Base-by-base conservation (phyloP, 64 coral and sea anemone genomes). In the Catalaphyllia jardinei region DNA sequence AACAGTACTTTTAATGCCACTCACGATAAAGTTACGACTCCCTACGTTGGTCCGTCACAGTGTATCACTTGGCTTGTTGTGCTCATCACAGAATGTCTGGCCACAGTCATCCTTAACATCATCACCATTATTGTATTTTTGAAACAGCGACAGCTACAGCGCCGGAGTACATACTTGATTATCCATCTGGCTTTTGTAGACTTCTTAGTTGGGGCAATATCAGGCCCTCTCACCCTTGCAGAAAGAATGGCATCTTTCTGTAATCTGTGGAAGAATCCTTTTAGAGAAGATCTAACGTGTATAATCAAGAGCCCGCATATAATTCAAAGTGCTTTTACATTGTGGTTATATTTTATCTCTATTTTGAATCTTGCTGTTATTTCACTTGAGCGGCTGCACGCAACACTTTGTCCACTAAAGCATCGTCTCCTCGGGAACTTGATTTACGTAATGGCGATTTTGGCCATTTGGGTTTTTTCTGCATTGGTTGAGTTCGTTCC, bases 131-230 rank as follows among this genome's bases (percentile, higher is more conserved):
- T 69, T 69, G 65, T 29, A 25, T 69, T 69, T 69, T 1, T 69
- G 65, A 69, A 69, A n/a, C 65, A 69, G 65, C 65, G 65, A 5
- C 65, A 69, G 65, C 65, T 69, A 69, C 65, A 69, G 22, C 65
- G 65, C 65, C 65, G 22, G 22, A 69, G 65, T n/a, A 29, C 65
- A n/a, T 69, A 69, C 24, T 25, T 69, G 65, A 69, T 69, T 7
- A 69, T 69, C 20, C 65, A 69, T 27, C 10, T 69, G 9, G 65
- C 65, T 5, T n/a, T 69, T 2, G 65, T 69, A 0, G 65, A 69
- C 25, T 22, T 69, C 22, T 69, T 69, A 27, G 65, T 69, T 27
- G 65, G 65, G 10, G 65, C 22, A 25, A n/a, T 69, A 3, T 69
- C 65, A 0, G 65, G 65, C 10, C 65, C 65, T 10, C 22, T 69